These are phyloP conservation scores for Coilia nasus DNA, from an alignment of 2,797 vertebrate species.

Conservation along the genomic window DNA sequence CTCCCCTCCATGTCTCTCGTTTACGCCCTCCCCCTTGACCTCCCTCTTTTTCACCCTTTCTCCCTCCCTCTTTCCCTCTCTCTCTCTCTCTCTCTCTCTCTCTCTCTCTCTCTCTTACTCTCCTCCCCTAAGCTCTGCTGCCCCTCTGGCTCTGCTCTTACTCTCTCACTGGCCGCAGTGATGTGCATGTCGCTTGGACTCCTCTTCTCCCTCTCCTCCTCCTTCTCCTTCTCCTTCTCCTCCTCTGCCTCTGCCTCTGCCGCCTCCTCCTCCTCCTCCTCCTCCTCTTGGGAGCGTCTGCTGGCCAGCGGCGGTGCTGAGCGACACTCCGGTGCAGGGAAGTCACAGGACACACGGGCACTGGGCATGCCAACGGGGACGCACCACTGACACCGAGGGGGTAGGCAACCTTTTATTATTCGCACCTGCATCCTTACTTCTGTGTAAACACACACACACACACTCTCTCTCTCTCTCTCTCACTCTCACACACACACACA, in stretches of 20 bases:
- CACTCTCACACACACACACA: constrained; percentile 13
- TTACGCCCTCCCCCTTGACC: constrained; percentile 18
- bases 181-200: constrained; percentile 63
- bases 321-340: constrained; percentile 28
- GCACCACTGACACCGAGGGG: constrained; percentile 42
- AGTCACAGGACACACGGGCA: neutral
- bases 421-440: neutral
- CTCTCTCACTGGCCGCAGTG: constrained; percentile 55
- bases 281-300: constrained; percentile 30
- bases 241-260: constrained; percentile 42
- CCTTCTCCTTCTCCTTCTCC: constrained; percentile 40
- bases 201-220: constrained; percentile 45
- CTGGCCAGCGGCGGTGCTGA: constrained; percentile 36
- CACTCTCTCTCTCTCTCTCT: too few species aligned
- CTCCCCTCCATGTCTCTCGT: too few species aligned
- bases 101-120: constrained; percentile 19
- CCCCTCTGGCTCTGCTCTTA: constrained; percentile 46
- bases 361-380: constrained; percentile 46
- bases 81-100: constrained; percentile 37
- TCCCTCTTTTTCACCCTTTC: constrained; percentile 32
- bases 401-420: constrained; percentile 43
- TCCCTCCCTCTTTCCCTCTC: constrained; percentile 32
- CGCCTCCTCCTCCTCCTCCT: constrained; percentile 41
- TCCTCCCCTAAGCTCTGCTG: constrained; percentile 37
- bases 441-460: neutral